phyloP scores from a whole-genome alignment of 2,888 invertebrate genomes.

The Polydrusus cervinus region DNA sequence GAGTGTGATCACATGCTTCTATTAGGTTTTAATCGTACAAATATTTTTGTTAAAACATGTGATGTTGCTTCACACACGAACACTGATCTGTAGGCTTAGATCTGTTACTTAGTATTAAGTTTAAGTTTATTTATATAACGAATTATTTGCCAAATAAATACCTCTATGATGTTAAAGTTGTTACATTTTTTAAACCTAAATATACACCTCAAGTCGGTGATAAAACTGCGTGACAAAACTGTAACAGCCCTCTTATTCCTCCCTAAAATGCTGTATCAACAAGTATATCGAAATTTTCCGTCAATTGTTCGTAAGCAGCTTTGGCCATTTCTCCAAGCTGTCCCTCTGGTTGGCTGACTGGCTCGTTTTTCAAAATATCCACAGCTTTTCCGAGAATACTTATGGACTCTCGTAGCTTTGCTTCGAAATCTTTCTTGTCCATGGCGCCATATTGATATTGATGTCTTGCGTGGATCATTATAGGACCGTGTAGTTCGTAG shows the following conservation, averaged over 20 bases:
- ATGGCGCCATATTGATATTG: constrained; percentile 77
- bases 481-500: constrained; percentile 87
- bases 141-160: constrained; percentile 50
- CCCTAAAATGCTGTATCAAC: constrained; percentile 60
- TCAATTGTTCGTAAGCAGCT: constrained; percentile 70
- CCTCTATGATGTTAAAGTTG: constrained; percentile 41
- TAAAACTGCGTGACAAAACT: no score
- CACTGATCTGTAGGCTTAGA: constrained; percentile 48
- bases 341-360: constrained; percentile 78
- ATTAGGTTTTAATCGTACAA: constrained; percentile 36
- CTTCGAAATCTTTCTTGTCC: constrained; percentile 76
- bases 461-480: constrained; percentile 81
- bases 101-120: constrained; percentile 47
- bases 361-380: constrained; percentile 78
- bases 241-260: no score
- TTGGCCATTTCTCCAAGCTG: constrained; percentile 77
- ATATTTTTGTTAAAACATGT: constrained; percentile 38
- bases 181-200: constrained; percentile 32
- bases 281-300: constrained; percentile 65
- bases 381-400: constrained; percentile 78
- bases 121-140: constrained; percentile 39
- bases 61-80: constrained; percentile 34
- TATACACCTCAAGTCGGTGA: no score
- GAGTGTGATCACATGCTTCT: neutral
- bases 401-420: constrained; percentile 78